These are phyloP conservation scores for Aphelinus atriplicis DNA, from an alignment of 1,140 invertebrate species.

Conservation along the genomic window DNA sequence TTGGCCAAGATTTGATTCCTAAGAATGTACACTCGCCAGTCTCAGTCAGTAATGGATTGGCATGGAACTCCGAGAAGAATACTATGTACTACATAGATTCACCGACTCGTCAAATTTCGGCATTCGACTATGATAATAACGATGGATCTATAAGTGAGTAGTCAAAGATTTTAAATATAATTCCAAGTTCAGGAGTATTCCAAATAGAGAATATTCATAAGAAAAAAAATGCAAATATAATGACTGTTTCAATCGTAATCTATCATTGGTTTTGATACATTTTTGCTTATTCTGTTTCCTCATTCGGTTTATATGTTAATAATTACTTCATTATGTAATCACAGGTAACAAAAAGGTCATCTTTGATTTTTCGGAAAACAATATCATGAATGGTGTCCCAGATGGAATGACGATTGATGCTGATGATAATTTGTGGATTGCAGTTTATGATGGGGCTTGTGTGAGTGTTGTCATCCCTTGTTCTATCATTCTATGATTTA, in stretches of 20 bases:
- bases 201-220: no score
- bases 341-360: slow-evolving; percentile 61
- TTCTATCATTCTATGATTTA: no score
- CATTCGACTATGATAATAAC: slow-evolving; percentile 70
- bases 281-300: no score
- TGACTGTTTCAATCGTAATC: slow-evolving; percentile 35
- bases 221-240: no score
- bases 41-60: slow-evolving; percentile 84
- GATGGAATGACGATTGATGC: slow-evolving; percentile 75
- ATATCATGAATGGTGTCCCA: slow-evolving; percentile 63
- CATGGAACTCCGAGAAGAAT: slow-evolving; percentile 77
- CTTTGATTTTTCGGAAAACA: slow-evolving; percentile 60
- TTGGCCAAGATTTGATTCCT: slow-evolving; percentile 61
- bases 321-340: slow-evolving; percentile 27
- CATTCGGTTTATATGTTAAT: no score
- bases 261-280: background rate
- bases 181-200: no score
- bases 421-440: slow-evolving; percentile 71
- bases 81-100: slow-evolving; percentile 84
- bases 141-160: slow-evolving; percentile 61
- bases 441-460: slow-evolving; percentile 66
- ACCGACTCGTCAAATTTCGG: slow-evolving; percentile 72
- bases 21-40: slow-evolving; percentile 62
- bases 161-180: no score
- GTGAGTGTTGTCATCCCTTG: slow-evolving; percentile 47